Percentiles rank a stretch among this genome's conserved stretches.
phyloP scores from a whole-genome alignment of 2,113 vertebrate species.

The Penelope pileata region DNA sequence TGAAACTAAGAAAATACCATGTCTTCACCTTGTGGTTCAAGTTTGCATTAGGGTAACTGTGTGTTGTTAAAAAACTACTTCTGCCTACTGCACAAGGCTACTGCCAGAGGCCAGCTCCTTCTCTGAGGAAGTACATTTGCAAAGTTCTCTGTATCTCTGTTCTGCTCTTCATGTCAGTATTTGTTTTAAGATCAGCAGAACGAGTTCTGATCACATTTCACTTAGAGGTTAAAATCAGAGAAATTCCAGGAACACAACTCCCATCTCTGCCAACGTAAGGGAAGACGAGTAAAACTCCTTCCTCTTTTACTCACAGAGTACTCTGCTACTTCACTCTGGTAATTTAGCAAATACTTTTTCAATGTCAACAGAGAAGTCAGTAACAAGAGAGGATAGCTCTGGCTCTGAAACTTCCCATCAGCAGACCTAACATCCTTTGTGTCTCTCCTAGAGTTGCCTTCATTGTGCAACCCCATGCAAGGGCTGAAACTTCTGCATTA shows the following conservation, averaged over 20 bases:
- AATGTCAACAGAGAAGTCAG: neutral
- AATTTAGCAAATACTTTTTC: neutral
- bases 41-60: neutral
- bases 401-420: neutral
- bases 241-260: neutral
- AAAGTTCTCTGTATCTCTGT: neutral
- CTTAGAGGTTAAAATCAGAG: neutral
- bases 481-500: neutral
- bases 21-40: neutral
- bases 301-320: neutral
- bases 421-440: neutral
- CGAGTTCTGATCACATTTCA: neutral
- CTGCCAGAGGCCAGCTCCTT: neutral
- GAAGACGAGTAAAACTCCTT: neutral
- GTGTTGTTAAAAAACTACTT: neutral
- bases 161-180: neutral
- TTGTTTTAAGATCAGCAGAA: neutral
- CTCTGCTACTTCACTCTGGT: neutral
- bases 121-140: neutral
- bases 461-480: neutral
- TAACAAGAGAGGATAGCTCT: neutral
- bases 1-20: too few relatives aligned
- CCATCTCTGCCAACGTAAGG: neutral
- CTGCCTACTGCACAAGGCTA: neutral
- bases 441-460: neutral